phyloP scores from a whole-genome alignment of 1,140 invertebrate species.

The Cryptotermes secundus region DNA sequence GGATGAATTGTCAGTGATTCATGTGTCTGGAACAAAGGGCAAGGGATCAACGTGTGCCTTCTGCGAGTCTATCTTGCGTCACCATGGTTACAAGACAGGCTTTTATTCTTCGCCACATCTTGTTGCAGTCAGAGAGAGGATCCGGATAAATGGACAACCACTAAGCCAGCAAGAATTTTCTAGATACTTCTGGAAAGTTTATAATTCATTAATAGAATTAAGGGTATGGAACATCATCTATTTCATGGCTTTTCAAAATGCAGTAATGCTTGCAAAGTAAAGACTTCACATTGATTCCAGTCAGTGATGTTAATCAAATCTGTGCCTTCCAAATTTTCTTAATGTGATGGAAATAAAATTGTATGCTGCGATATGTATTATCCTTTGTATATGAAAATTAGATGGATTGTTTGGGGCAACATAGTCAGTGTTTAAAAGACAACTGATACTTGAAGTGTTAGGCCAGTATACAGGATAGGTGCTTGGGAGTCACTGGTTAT shows the following conservation, averaged over 20 bases:
- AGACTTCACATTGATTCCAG: too few species aligned
- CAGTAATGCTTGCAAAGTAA: too few species aligned
- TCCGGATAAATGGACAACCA: conserved; percentile 82
- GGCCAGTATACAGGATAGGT: too few species aligned
- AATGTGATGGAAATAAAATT: too few species aligned
- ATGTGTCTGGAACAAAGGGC: conserved; percentile 96
- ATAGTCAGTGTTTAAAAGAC: too few species aligned
- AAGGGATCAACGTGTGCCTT: conserved; percentile 94
- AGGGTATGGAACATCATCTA: conserved; percentile 44
- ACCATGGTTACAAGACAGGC: conserved; percentile 86
- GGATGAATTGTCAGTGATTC: conserved; percentile 79
- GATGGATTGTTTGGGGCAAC: too few species aligned
- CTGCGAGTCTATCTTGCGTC: conserved; percentile 83
- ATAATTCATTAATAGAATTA: conserved; percentile 57
- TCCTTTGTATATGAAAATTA: too few species aligned
- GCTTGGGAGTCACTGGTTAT: too few species aligned
- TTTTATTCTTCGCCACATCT: conserved; percentile 97
- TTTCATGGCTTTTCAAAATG: not conserved
- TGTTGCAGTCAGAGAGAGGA: conserved; percentile 87
- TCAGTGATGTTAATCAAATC: too few species aligned
- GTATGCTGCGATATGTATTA: too few species aligned
- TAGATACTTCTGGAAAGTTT: conserved; percentile 81
- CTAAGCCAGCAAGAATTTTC: conserved; percentile 74
- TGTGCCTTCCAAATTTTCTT: too few species aligned
- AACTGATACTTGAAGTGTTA: too few species aligned